Evolutionary conservation across 2,888 invertebrate genomes (phyloP).

Genomic region (Trissoscelio sp.): DNA sequence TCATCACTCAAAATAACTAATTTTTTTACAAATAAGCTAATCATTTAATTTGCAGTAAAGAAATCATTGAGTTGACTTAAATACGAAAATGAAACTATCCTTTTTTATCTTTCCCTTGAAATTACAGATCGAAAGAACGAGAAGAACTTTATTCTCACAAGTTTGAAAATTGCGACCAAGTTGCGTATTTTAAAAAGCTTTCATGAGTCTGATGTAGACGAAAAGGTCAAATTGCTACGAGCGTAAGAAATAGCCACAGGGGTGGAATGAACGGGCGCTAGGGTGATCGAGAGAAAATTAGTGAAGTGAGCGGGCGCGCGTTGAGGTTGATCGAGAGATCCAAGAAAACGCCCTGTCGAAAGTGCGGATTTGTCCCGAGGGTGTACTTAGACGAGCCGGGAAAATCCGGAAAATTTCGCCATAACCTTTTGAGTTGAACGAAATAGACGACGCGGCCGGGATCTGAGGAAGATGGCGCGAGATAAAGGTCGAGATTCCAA

Average conservation of each 20-base stretch:
- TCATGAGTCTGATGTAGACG: conserved; percentile 33
- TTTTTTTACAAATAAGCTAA: no score
- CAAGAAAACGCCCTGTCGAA: conserved; percentile 73
- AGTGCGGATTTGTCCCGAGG: conserved; percentile 81
- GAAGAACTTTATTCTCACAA: conserved; percentile 4
- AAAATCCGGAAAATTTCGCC: conserved; percentile 75
- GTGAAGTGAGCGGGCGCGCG: conserved; percentile 70
- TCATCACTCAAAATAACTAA: no score
- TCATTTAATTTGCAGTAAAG: no score
- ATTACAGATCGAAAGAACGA: not conserved
- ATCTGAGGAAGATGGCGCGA: conserved; percentile 32
- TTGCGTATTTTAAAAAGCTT: conserved; percentile 61
- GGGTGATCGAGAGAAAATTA: conserved; percentile 73
- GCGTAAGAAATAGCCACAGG: conserved; percentile 73
- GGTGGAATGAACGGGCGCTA: conserved; percentile 63
- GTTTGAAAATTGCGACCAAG: conserved; percentile 23
- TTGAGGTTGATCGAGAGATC: conserved; percentile 69
- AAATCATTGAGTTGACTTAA: no score
- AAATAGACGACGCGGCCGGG: not conserved
- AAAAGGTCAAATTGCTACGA: conserved; percentile 55
- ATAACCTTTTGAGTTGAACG: conserved; percentile 41
- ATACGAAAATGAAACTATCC: not conserved
- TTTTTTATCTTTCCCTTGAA: not conserved
- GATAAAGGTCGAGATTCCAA: conserved; percentile 69
- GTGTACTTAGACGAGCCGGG: conserved; percentile 76